Conservation (phyloP, 64 coral and sea anemone genomes). For the Acropora tenuis region DNA sequence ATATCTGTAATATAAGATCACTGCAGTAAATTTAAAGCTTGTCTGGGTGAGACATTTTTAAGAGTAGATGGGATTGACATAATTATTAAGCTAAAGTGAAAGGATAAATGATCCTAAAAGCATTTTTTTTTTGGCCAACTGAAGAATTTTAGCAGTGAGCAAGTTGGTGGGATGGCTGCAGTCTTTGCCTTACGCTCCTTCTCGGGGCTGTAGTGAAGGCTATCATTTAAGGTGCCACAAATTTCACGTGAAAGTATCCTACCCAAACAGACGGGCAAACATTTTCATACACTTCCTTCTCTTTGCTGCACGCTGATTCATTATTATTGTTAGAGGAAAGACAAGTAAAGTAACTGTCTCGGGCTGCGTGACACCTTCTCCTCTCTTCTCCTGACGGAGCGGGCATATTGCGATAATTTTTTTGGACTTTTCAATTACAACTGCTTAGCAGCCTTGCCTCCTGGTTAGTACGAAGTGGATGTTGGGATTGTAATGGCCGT, state of each 20-base stretch:
- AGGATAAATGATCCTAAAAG: no score
- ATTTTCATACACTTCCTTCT: slow-evolving; percentile 64
- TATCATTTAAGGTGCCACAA: no score
- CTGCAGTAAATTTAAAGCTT: no score
- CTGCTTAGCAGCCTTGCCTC: slow-evolving; percentile 16
- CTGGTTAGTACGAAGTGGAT: slow-evolving; percentile 27
- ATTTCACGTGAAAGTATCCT: not conserved
- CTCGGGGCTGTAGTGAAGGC: no score
- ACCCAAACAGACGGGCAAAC: slow-evolving; percentile 89
- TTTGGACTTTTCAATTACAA: not conserved
- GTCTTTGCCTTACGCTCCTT: no score
- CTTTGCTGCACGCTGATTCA: slow-evolving; percentile 63
- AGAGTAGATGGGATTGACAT: no score
- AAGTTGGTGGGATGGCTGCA: no score
- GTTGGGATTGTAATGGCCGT: slow-evolving; percentile 96
- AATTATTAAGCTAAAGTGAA: no score
- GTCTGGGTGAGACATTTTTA: no score
- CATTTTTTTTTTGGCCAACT: no score
- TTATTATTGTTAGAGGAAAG: slow-evolving; percentile 53
- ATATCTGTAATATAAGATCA: no score
- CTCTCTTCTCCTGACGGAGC: slow-evolving; percentile 87
- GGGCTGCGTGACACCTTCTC: slow-evolving; percentile 78
- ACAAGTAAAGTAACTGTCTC: slow-evolving; percentile 90
- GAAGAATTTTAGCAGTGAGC: no score
- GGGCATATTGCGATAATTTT: slow-evolving; percentile 54